Base-by-base conservation (phyloP, 2,888 invertebrate genomes). In the Eurytoma adleriae region DNA sequence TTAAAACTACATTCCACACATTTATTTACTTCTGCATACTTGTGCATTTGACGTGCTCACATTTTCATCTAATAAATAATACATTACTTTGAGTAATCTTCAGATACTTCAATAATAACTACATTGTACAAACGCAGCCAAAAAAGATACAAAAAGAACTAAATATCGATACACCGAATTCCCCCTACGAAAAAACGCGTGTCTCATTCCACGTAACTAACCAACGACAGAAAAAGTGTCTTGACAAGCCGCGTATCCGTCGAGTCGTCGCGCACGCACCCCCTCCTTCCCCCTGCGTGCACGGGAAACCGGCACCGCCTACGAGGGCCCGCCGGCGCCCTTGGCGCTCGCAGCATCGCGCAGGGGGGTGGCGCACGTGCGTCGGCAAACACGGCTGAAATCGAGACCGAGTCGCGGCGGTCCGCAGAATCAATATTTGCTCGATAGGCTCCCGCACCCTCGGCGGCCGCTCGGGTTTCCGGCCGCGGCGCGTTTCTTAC, bases 361-460 rank as follows among this genome's bases (percentile, higher is more conserved):
- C 30, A 24, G 24, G 7, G 40, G 40, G 40, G 40, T 40, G 40
- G 40, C 40, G 18, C 64, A 48, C 30, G 40, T 12, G n/a, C 64
- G 27, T 68, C 57, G 14, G 68, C 40, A 76, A 76, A 76, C 24
- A 72, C 62, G 62, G 20, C 73, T 68, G 78, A 62, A 78, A 78
- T 71, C 67, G 64, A 50, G 27, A 24, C 70, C 68, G 69, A 74
- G 66, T 72, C 18, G 27, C 13, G 16, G 52, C 64, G 30, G 54
- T 40, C 62, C 69, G 67, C 72, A 20, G 71, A 80, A 81, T 81
- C 80, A 78, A 81, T 81, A 81, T 81, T 77, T 81, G 80, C 80
- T 81, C 80, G 80, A 81, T 81, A 75, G 73, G 52, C 69, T 20
- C 50, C 30, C n/a, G 16, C 24, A 24, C 52, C 27, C 71, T n/a